Base-by-base conservation (phyloP, 1,140 invertebrate species). In the Papilio dardanus region DNA sequence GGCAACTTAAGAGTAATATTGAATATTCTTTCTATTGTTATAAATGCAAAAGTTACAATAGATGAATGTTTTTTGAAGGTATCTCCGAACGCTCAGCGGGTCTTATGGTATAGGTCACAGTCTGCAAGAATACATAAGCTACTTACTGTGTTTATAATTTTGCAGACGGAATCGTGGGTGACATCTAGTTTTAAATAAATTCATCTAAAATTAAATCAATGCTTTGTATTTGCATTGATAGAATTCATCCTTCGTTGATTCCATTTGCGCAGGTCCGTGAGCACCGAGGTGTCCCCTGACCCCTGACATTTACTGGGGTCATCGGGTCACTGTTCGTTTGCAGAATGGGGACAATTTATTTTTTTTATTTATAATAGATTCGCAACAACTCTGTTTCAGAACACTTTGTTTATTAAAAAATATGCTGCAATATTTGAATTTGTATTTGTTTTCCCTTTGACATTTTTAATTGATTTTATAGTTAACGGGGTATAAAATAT, bases 251-350 rank as follows among this genome's bases (percentile, higher is more conserved):
- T 50, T 50, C 46, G 12, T 24, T 62, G 54, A 62, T 28, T 24
- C 35, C 42, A 12, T 69, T 69, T 69, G 67, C 67, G 10, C 35
- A 37, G 24, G 33, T 69, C 35, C 35, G 35, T 16, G 8, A 19
- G n/a, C 67, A 4, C 21, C 30, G 67, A 42, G 35, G 19, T 24
- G 67, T 24, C 54, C 10, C 54, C 54, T 62, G 73, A 77, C 73
- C 76, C 50, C 54, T 77, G 76, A 75, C 76, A 74, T 77, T 77
- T 77, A 21, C 46, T 31, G 35, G 66, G 73, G 28, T 68, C 50
- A 58, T n/a, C 19, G 54, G 65, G 76, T 77, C 66, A 68, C 31
- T 40, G 35, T 68, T 35, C 65, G 50, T 16, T 42, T 28, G 24
- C 16, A 21, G 33, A 62, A 65, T 35, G 16, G n/a, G 67, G 67